phyloP scores from a whole-genome alignment of 2,888 invertebrate species.

The Sesia apiformis region DNA sequence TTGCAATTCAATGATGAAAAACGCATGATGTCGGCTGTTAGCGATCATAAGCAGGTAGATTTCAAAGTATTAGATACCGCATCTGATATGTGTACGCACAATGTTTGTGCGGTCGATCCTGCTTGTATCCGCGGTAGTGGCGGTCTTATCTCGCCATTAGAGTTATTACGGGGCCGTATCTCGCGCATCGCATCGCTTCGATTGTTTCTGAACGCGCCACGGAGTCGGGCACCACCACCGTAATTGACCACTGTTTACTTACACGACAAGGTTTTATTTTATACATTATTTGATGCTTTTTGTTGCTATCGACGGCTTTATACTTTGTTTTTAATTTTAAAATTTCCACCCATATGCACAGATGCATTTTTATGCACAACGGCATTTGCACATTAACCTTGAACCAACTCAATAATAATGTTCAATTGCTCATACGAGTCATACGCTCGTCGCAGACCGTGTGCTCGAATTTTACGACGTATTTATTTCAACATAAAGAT shows the following conservation, averaged over 20 bases:
- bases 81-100: constrained; percentile 42
- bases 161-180: constrained; percentile 70
- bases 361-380: constrained; percentile 7
- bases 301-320: constrained; percentile 3
- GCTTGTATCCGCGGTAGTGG: constrained; percentile 49
- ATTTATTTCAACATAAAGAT: constrained; percentile 31
- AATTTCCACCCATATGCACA: background rate
- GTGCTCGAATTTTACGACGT: constrained; percentile 32
- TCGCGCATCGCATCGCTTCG: constrained; percentile 70
- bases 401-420: constrained; percentile 13
- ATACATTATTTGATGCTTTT: constrained; percentile 38
- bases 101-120: constrained; percentile 26
- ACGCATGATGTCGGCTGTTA: too few relatives aligned
- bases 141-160: constrained; percentile 71
- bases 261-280: constrained; percentile 59
- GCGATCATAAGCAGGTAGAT: background rate
- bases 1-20: too few relatives aligned
- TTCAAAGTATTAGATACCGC: constrained; percentile 28
- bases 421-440: constrained; percentile 14
- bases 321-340: background rate
- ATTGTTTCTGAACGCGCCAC: constrained; percentile 68
- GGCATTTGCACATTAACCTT: constrained; percentile 9
- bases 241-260: constrained; percentile 74
- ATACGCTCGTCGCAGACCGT: constrained; percentile 20
- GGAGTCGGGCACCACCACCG: constrained; percentile 56